phyloP scores from a whole-genome alignment of 2,113 vertebrate species.

The Beaufortia kweichowensis region DNA sequence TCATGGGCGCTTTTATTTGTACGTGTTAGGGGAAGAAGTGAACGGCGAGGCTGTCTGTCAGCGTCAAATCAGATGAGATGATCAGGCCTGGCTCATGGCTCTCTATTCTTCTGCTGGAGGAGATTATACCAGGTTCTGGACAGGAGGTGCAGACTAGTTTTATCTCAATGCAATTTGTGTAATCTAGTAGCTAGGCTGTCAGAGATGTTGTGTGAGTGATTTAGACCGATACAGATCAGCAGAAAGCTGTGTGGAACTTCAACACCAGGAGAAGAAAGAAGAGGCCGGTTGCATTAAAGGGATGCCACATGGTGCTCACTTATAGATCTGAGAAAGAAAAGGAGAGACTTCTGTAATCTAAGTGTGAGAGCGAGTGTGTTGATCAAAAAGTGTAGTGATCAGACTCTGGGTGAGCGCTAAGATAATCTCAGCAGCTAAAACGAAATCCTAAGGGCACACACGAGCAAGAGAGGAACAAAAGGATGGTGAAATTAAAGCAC shows the following conservation, averaged over 20 bases:
- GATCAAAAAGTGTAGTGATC: constrained; percentile 45
- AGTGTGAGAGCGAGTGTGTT: constrained; percentile 56
- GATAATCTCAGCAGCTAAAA: constrained; percentile 70
- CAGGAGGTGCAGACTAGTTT: constrained; percentile 60
- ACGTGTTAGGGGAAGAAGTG: constrained; percentile 78
- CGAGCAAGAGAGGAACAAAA: constrained; percentile 51
- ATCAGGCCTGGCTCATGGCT: constrained; percentile 43
- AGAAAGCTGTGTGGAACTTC: background rate
- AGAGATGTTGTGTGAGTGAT: constrained; percentile 22
- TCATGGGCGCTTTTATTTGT: constrained; percentile 63
- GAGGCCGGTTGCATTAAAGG: background rate
- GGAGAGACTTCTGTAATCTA: constrained; percentile 18
- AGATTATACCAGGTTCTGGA: constrained; percentile 83
- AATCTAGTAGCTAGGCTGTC: constrained; percentile 53
- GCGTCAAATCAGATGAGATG: constrained; percentile 55
- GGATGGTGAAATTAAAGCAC: constrained; percentile 60
- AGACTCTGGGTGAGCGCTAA: constrained; percentile 61
- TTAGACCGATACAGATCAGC: background rate
- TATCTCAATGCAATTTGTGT: constrained; percentile 34
- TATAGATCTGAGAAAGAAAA: constrained; percentile 37
- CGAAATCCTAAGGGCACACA: constrained; percentile 62
- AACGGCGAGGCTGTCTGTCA: constrained; percentile 64
- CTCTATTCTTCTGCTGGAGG: constrained; percentile 61
- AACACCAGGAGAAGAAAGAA: background rate
- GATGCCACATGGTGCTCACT: constrained; percentile 27